Base-by-base conservation (phyloP, 1,140 invertebrate genomes). In the Cydia strobilella region DNA sequence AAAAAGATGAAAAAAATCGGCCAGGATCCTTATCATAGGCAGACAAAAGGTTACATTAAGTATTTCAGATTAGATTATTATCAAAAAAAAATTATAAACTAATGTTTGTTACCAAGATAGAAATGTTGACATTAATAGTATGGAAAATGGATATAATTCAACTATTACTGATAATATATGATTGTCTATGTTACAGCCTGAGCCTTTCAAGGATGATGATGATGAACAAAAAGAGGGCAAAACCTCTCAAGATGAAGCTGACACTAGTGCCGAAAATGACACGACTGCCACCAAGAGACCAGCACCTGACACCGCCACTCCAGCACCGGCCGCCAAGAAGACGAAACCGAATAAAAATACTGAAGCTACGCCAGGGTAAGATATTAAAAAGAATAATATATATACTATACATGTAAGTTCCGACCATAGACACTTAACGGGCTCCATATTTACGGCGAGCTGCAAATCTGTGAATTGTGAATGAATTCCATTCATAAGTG, bases 131-230 rank as follows among this genome's bases (percentile, higher is more conserved):
- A n/a, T n/a, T n/a, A n/a, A n/a, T n/a, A n/a, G n/a, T n/a, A n/a
- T n/a, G n/a, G n/a, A n/a, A n/a, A n/a, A n/a, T n/a, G n/a, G n/a
- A n/a, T n/a, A n/a, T n/a, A n/a, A n/a, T n/a, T n/a, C n/a, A n/a
- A n/a, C n/a, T n/a, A n/a, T n/a, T 39, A 39, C 35, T 9, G 5
- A 39, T 39, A 10, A 39, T 48, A 73, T 73, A 42, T 63, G 31
- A 0, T 59, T 76, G 18, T 79, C 69, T 77, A 75, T 75, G 74
- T 84, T 86, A 10, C 72, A 93, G 92, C 92, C 90, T 62, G 88
- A 93, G 79, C 92, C 93, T 72, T 85, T 93, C 2, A 92, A 92
- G 82, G 93, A 94, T 82, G 93, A 94, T 73, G 91, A 94, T 75
- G 94, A 94, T 75, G 92, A 93, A 79, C 91, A 93, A 54, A 80